phyloP scores from a whole-genome alignment of 2,888 invertebrate genomes.

The Orchesellides sinensis region DNA sequence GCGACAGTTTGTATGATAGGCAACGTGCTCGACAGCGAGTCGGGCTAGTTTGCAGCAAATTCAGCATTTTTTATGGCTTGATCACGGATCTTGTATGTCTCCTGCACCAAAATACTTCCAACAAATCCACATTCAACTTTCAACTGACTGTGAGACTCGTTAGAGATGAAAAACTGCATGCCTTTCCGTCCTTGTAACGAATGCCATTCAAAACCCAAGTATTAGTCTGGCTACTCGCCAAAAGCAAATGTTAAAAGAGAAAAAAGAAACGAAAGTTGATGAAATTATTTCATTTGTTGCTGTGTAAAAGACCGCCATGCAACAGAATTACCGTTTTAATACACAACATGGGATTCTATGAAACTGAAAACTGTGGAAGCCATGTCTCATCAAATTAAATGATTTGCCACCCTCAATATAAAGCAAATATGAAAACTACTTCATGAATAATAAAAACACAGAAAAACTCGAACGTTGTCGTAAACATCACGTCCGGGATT shows the following conservation, averaged over 20 bases:
- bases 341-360: no score
- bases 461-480: neutral
- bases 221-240: slow-evolving; percentile 51
- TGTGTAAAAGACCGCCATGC: neutral
- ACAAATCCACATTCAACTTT: slow-evolving; percentile 42
- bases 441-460: neutral
- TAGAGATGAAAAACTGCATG: slow-evolving; percentile 61
- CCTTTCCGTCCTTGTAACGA: slow-evolving; percentile 60
- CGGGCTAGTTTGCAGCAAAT: slow-evolving; percentile 52
- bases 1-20: neutral
- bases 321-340: neutral
- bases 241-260: slow-evolving; percentile 24
- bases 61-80: slow-evolving; percentile 58
- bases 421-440: slow-evolving; percentile 25
- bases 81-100: slow-evolving; percentile 34
- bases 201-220: slow-evolving; percentile 22
- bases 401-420: slow-evolving; percentile 19
- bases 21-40: slow-evolving; percentile 45
- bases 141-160: slow-evolving; percentile 31
- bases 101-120: slow-evolving; percentile 36
- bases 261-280: slow-evolving; percentile 30
- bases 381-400: slow-evolving; percentile 27
- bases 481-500: neutral
- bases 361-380: no score
- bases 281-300: slow-evolving; percentile 51